A percentile compares a stretch with the other conserved stretches of the same genome.
phyloP scores from a whole-genome alignment of 2,797 vertebrate species.

The Dromococcyx pavoninus region DNA sequence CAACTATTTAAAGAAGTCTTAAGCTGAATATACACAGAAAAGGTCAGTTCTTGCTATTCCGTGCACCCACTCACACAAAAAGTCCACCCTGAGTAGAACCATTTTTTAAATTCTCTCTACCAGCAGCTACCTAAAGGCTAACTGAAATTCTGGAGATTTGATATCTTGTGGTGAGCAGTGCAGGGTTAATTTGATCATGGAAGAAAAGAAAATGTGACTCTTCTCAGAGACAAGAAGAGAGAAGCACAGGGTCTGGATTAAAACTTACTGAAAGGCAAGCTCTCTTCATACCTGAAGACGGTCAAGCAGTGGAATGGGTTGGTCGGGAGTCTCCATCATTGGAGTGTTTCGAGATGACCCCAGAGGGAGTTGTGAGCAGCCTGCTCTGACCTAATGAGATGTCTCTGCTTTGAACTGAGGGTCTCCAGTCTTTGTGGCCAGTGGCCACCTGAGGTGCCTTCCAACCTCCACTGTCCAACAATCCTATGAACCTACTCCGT shows the following conservation, averaged over 20 bases:
- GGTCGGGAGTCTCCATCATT: not conserved
- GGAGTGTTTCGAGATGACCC: not conserved
- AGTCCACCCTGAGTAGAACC: not conserved
- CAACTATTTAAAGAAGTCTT: not conserved
- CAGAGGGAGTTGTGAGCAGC: not conserved
- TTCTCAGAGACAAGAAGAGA: not conserved
- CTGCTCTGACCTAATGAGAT: not conserved
- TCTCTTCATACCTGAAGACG: not conserved
- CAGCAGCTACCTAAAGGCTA: not conserved
- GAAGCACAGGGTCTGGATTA: not conserved
- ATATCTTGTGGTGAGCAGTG: not conserved
- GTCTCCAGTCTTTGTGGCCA: not conserved
- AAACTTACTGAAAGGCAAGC: not conserved
- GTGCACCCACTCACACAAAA: not conserved
- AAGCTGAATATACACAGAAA: not conserved
- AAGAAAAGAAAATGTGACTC: not conserved
- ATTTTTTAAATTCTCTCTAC: not conserved
- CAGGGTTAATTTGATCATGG: not conserved
- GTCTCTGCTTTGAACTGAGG: not conserved
- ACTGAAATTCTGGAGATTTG: not conserved
- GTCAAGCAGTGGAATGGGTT: not conserved
- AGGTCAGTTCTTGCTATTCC: not conserved
- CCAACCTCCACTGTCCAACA: not conserved
- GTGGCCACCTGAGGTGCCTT: not conserved
- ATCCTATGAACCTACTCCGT: not conserved